These are phyloP conservation scores for Limonius californicus DNA, from an alignment of 1,140 invertebrate species.

Conservation along the genomic window DNA sequence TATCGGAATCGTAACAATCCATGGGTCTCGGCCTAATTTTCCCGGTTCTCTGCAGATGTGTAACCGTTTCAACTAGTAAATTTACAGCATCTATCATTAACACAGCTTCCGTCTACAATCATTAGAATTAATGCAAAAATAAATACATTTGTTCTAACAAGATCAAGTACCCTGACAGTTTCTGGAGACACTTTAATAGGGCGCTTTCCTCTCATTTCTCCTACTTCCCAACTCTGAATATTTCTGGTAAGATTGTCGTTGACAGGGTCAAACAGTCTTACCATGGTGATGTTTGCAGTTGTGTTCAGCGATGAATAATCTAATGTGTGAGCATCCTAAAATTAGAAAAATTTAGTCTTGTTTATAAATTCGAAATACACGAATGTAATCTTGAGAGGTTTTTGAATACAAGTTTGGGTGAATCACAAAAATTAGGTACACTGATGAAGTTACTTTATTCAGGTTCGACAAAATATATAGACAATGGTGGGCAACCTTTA, in stretches of 20 bases:
- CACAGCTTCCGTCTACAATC: constrained; percentile 51
- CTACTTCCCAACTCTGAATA: neutral
- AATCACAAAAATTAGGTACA: no score
- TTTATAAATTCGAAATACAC: neutral
- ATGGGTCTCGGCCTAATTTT: constrained; percentile 49
- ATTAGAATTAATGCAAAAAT: no score
- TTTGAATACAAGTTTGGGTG: no score
- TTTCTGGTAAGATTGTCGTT: neutral
- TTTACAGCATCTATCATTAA: constrained; percentile 71
- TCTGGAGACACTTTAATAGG: neutral
- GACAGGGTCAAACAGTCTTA: constrained; percentile 64
- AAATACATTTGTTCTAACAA: no score
- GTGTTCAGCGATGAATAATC: constrained; percentile 45
- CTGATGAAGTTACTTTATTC: no score
- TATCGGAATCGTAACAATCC: constrained; percentile 50
- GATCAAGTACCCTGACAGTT: no score
- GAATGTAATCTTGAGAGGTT: no score
- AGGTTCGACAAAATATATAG: no score
- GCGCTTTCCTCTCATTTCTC: neutral
- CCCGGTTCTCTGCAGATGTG: constrained; percentile 43
- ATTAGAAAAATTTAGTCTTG: no score
- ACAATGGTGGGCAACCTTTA: no score
- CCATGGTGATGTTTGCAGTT: constrained; percentile 69
- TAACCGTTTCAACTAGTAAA: constrained; percentile 61
- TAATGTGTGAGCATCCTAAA: constrained; percentile 41